These are phyloP conservation scores for Ectropis grisescens DNA, from an alignment of 1,140 invertebrate species.

Conservation along the genomic window DNA sequence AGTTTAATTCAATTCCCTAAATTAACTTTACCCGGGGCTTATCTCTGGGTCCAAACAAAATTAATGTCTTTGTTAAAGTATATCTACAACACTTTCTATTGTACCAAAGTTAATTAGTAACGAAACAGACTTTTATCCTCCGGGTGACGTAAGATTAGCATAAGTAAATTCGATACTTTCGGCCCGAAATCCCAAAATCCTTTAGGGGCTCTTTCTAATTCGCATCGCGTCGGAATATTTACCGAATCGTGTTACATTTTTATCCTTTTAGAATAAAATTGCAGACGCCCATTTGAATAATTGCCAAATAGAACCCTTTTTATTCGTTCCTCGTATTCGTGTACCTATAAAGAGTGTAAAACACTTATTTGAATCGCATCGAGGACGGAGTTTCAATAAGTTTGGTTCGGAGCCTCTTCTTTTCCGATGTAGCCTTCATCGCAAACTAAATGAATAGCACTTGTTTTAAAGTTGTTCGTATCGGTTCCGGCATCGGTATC, in stretches of 20 bases:
- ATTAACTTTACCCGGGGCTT: no score
- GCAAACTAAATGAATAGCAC: conserved; percentile 48
- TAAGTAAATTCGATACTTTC: conserved; percentile 41
- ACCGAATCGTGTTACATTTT: conserved; percentile 26
- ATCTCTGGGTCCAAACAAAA: no score
- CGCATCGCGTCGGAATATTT: conserved; percentile 25
- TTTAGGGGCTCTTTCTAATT: conserved; percentile 25
- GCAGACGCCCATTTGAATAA: conserved; percentile 24
- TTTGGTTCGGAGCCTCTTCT: no score
- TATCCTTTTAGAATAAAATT: conserved; percentile 22
- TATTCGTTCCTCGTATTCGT: no score
- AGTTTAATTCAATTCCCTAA: no score
- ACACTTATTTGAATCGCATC: conserved; percentile 13
- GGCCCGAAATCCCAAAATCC: conserved; percentile 15
- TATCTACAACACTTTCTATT: conserved; percentile 14
- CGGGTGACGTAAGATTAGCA: conserved; percentile 41
- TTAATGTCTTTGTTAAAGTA: conserved; percentile 9
- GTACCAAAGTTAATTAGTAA: conserved; percentile 30
- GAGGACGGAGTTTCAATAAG: conserved; percentile 14
- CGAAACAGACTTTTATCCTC: conserved; percentile 22
- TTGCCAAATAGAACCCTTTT: conserved; percentile 20
- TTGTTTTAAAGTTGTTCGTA: conserved; percentile 46
- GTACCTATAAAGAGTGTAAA: conserved; percentile 18
- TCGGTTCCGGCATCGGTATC: conserved; percentile 34
- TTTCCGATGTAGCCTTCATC: conserved; percentile 38